Evolutionary conservation across 2,888 invertebrate species (phyloP), one percentile per base, ranked within the genome.

Genomic region (Cantharis lateralis): DNA sequence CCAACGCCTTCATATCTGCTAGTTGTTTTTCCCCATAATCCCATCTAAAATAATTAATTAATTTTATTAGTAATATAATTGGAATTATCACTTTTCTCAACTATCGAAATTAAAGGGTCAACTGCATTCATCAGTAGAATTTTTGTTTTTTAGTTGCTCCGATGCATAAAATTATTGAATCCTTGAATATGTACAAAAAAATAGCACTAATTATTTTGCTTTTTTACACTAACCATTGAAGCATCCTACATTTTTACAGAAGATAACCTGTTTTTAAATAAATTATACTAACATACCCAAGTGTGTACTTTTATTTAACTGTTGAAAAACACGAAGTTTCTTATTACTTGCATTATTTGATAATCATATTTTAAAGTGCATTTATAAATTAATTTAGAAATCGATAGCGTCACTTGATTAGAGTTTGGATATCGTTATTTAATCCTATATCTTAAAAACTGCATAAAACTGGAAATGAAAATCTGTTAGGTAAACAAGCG

Each of bases 251-350:
- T 48, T 48, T 63, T 71, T 66, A 15, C 15, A 11, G 66, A 18
- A 48, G 66, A 32, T 61, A 64, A 72, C 72, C 66, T 48, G 72
- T 72, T 72, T 64, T 64, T 71, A 32, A 15, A 72, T 72, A 72
- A 71, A 15, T 66, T 71, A 66, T 15, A 64, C 18, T n/a, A 28
- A 71, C 48, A 16, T 66, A 11, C 15, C 13, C 4, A 15, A 62
- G 62, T 16, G 16, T 26, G 16, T 48, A 48, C 32, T 48, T 24
- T 20, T 32, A 48, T 48, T 48, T 48, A 48, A 48, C 4, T n/a
- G 13, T n/a, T 48, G n/a, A n/a, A 48, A 26, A 28, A 28, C 32
- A 32, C n/a, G n/a, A n/a, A 48, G 13, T 48, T 5, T 48, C 48
- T 48, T 48, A 48, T 48, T n/a, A 48, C 48, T 11, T 48, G n/a